Conservation (phyloP, 1,140 invertebrate species). For the Asbolus verrucosus region DNA sequence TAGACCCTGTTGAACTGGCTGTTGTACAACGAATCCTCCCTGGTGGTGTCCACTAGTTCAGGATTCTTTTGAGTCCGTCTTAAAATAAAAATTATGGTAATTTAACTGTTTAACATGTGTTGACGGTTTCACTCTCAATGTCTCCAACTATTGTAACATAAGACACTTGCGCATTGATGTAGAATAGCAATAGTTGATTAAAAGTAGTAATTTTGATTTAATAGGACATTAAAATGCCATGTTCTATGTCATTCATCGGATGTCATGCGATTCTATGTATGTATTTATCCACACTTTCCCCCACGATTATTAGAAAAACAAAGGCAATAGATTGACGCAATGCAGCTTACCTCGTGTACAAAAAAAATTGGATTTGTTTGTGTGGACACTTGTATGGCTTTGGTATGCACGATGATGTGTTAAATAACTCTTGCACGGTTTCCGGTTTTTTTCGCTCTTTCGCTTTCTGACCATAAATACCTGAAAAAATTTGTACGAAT, state of each 20-base stretch:
- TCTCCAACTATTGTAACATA: no score
- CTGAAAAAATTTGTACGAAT: no score
- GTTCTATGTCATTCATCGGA: conserved; percentile 6
- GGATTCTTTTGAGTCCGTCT: conserved; percentile 81
- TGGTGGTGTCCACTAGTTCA: conserved; percentile 76
- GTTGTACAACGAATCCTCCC: conserved; percentile 75
- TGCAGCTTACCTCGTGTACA: conserved; percentile 79
- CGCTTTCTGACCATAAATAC: conserved; percentile 57
- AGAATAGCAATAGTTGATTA: conserved; percentile 41
- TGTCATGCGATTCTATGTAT: background rate
- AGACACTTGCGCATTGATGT: conserved; percentile 23
- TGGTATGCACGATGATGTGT: conserved; percentile 84
- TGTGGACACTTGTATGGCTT: conserved; percentile 84
- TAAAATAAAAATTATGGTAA: conserved; percentile 57
- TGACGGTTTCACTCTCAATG: conserved; percentile 10
- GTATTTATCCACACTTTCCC: conserved; percentile 17
- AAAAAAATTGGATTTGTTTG: conserved; percentile 83
- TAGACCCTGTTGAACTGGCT: conserved; percentile 79
- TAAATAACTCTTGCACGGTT: conserved; percentile 77
- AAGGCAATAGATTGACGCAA: conserved; percentile 17
- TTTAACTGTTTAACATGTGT: no score
- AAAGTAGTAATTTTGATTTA: conserved; percentile 36
- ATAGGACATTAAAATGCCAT: conserved; percentile 13
- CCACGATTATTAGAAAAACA: conserved; percentile 13
- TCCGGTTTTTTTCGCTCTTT: conserved; percentile 66